Evolutionary conservation across 2,888 invertebrate species (phyloP), one percentile per base, ranked within the genome.

Genomic region (Torymus auratus): DNA sequence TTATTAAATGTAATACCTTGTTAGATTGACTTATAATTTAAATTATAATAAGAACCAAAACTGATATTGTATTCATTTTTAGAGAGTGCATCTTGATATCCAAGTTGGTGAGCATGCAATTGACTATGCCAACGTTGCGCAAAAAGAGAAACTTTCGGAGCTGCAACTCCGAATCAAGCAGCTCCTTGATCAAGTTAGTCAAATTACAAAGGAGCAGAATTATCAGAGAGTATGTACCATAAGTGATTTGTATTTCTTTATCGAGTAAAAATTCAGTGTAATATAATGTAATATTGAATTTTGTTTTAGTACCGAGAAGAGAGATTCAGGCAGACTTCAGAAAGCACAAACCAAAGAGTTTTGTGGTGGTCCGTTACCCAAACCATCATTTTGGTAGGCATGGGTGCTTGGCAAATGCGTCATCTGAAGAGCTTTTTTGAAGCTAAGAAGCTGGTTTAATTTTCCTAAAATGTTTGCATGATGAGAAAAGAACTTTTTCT

Each of bases 401-500:
- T 99, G 94, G 99, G 99, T 15, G 96, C 97, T 85, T 99, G 99
- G 99, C 99, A 99, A 92, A 99, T 99, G 98, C 95, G 95, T 88
- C 99, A 99, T 93, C 93, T 99, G 85, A 99, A 99, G 93, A 97
- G 97, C 88, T 99, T 99, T 94, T 99, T 99, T 89, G 99, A 99
- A 92, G 99, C 99, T 50, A 99, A 99, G 92, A 99, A 99, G 94
- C 93, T 99, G 89, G 98, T 98, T 68, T 96, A 94, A 93, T 72
- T 76, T 74, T 77, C 11, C 68, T 74, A 20, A 53, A 28, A 58
- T 23, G 7, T 64, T 64, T 74, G 3, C 4, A 71, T 80, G 74
- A 72, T 62, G 50, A 60, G 65, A 72, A 64, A 78, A 50, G 55
- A 52, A 81, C 76, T 61, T 77, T 82, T 60, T 68, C 60, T 62